Percentiles rank a stretch among this genome's conserved stretches.
Evolutionary conservation across 2,113 vertebrate species (phyloP).

Genomic region (Sterrhoptilus dennistouni): DNA sequence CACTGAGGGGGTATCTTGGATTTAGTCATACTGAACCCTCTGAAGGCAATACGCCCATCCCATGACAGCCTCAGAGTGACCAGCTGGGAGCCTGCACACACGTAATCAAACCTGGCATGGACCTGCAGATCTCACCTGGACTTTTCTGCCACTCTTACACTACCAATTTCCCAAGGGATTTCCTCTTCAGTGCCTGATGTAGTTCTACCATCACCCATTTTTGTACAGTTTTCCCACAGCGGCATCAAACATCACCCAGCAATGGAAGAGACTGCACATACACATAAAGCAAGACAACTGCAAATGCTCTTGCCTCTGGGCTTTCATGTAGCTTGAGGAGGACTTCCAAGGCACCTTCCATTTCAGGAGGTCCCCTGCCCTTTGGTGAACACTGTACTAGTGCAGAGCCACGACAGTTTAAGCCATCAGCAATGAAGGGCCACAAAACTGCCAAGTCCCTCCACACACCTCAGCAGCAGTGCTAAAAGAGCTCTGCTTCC

Average conservation of each 20-base stretch:
- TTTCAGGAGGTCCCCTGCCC: background rate
- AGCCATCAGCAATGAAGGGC: background rate
- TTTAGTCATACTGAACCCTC: background rate
- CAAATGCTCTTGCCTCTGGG: background rate
- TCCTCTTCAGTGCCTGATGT: background rate
- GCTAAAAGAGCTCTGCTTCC: background rate
- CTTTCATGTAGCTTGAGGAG: background rate
- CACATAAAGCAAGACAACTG: background rate
- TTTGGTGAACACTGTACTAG: background rate
- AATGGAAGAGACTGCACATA: background rate
- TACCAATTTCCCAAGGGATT: background rate
- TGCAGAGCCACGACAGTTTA: background rate
- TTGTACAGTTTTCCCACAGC: background rate
- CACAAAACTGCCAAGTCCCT: background rate
- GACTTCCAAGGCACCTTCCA: background rate
- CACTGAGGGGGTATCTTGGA: background rate
- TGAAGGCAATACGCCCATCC: background rate
- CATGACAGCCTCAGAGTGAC: background rate
- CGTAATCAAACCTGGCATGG: rapidly evolving
- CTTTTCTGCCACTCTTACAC: background rate
- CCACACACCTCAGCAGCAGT: background rate
- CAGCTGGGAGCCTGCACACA: background rate
- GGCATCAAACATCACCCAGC: background rate
- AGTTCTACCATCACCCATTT: background rate
- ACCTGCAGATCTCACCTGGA: background rate